Conservation (phyloP, 2,113 vertebrate genomes). For the Lucifuga dentata region DNA sequence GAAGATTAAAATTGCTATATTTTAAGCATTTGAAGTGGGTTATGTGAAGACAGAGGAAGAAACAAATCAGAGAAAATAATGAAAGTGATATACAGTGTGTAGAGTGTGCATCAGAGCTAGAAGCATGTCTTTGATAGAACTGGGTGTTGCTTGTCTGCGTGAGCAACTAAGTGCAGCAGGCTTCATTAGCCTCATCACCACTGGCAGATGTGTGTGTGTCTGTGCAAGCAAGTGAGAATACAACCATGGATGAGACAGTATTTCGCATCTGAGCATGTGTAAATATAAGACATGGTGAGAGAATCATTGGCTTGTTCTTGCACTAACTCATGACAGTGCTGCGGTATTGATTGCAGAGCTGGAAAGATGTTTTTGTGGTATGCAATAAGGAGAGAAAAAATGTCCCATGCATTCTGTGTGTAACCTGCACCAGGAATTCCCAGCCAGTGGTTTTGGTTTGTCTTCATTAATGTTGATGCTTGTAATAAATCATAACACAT, state of each 20-base stretch:
- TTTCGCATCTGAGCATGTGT: constrained; percentile 33
- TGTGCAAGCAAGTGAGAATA: constrained; percentile 20
- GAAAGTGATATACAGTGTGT: not conserved
- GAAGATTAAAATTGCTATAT: no score
- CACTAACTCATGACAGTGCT: constrained; percentile 10
- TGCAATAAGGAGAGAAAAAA: not conserved
- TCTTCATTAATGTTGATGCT: not conserved
- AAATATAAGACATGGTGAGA: not conserved
- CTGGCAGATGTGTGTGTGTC: constrained; percentile 40
- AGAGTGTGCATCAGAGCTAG: not conserved
- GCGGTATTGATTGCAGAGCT: constrained; percentile 20
- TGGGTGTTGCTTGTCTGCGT: constrained; percentile 27
- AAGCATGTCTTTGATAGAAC: constrained; percentile 6
- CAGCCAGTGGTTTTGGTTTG: not conserved
- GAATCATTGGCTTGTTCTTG: constrained; percentile 6
- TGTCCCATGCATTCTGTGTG: constrained; percentile 1
- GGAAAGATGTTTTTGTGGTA: constrained; percentile 14
- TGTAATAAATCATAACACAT: not conserved
- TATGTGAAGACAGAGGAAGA: not conserved
- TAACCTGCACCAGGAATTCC: not conserved
- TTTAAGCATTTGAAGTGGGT: no score
- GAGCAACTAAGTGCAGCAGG: constrained; percentile 31
- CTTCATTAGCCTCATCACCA: constrained; percentile 56
- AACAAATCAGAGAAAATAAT: not conserved
- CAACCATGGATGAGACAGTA: constrained; percentile 3